Base-by-base conservation (phyloP, 2,888 invertebrate genomes). In the Macrophya alboannulata region DNA sequence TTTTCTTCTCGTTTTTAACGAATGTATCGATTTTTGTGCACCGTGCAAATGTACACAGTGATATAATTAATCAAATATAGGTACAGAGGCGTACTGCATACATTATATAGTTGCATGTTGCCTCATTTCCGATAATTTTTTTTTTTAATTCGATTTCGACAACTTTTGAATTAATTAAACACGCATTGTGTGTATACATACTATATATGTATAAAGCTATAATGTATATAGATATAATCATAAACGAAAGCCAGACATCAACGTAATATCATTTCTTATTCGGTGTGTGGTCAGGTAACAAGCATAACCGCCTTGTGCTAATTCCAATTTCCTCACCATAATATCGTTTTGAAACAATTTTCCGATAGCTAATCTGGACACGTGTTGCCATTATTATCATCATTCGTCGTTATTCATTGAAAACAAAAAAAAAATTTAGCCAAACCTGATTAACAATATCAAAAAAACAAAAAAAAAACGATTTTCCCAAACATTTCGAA, bases 231-330 rank as follows among this genome's bases (percentile, higher is more conserved):
- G 37, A 21, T 74, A 74, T 74, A 21, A 45, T 74, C 43, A 74
- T 45, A 74, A 74, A 74, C 10, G 72, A 74, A 74, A 74, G 72
- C 43, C 45, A 43, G 72, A 37, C 37, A 77, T 37, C 25, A 55
- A 31, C n/a, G 25, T 55, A 25, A 51, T n/a, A 55, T 77, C 17
- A 55, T 77, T 55, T 77, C 77, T 77, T 51, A 45, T 55, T 81
- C 82, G 86, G 40, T 79, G 62, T 43, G 68, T 62, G 81, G 62
- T 84, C 59, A 45, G 59, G 84, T 89, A 90, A 90, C 90, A 88
- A 91, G 90, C 90, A 89, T 88, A 87, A 91, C 88, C 87, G 89
- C 90, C 91, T 91, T 90, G 90, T 91, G 88, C 90, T 87, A 90
- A 91, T 91, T 91, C 62, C 51, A 51, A 77, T 77, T 55, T 55